phyloP scores from a whole-genome alignment of 2,113 vertebrate species.

The Odobenus rosmarus region DNA sequence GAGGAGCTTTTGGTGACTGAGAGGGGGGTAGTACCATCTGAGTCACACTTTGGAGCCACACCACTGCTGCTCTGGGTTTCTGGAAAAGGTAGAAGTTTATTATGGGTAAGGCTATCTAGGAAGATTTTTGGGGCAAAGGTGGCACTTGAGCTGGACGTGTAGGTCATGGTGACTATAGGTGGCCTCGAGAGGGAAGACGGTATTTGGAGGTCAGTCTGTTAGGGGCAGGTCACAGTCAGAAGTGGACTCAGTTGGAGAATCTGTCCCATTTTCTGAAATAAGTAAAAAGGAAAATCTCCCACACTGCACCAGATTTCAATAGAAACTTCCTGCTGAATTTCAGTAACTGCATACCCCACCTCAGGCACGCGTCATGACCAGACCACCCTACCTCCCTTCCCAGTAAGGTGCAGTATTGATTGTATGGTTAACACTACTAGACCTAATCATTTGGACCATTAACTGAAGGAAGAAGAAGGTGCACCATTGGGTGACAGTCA shows the following conservation, averaged over 20 bases:
- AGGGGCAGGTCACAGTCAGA: neutral
- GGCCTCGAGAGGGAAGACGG: neutral
- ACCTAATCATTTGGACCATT: fast-evolving
- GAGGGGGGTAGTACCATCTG: neutral
- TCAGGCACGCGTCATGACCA: neutral
- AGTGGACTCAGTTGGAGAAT: neutral
- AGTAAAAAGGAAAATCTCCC: neutral
- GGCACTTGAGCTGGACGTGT: neutral
- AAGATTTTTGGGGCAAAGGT: neutral
- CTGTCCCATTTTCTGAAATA: neutral
- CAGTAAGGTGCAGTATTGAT: neutral
- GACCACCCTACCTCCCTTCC: neutral
- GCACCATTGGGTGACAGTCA: neutral
- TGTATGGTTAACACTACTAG: neutral
- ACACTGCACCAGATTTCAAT: neutral
- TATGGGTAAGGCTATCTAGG: neutral
- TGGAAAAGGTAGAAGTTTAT: neutral
- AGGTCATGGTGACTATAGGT: neutral
- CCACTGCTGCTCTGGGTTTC: neutral
- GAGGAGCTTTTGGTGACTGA: neutral
- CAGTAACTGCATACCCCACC: neutral
- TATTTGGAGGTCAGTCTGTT: neutral
- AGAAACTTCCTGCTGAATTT: neutral
- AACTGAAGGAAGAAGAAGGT: neutral
- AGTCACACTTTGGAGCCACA: neutral